These are phyloP conservation scores for Strix uralensis DNA, from an alignment of 2,113 vertebrate species.

Conservation along the genomic window DNA sequence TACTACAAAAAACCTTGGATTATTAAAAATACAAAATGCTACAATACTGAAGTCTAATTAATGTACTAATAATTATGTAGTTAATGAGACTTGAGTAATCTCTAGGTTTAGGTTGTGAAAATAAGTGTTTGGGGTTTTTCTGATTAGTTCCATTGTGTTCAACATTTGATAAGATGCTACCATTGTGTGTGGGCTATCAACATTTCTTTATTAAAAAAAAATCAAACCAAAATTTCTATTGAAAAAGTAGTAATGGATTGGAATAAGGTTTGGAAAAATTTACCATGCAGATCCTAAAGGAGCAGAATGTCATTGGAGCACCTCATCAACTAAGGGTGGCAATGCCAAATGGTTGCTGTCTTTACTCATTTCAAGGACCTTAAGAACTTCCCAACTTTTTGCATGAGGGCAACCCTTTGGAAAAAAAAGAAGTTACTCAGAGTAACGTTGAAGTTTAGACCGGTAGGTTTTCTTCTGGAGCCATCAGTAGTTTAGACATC, in stretches of 20 bases:
- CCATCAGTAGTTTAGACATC: neutral
- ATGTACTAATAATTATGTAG: neutral
- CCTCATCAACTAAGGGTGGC: neutral
- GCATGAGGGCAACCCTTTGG: neutral
- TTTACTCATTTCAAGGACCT: neutral
- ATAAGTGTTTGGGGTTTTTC: neutral
- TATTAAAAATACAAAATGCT: neutral
- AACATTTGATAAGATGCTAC: neutral
- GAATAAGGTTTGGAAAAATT: neutral
- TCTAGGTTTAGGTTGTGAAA: neutral
- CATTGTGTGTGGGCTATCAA: neutral
- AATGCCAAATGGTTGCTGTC: neutral
- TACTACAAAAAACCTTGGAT: neutral
- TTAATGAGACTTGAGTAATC: neutral
- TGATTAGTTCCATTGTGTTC: neutral
- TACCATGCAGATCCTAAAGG: neutral
- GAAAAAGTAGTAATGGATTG: neutral
- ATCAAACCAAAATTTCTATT: neutral
- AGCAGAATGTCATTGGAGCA: neutral
- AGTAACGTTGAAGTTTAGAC: neutral
- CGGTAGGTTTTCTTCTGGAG: neutral
- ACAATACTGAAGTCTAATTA: neutral
- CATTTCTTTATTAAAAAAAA: neutral
- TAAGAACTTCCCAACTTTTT: neutral
- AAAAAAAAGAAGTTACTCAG: neutral